phyloP scores from a whole-genome alignment of 2,888 invertebrate genomes.

The Brachypalpus laphriformis region DNA sequence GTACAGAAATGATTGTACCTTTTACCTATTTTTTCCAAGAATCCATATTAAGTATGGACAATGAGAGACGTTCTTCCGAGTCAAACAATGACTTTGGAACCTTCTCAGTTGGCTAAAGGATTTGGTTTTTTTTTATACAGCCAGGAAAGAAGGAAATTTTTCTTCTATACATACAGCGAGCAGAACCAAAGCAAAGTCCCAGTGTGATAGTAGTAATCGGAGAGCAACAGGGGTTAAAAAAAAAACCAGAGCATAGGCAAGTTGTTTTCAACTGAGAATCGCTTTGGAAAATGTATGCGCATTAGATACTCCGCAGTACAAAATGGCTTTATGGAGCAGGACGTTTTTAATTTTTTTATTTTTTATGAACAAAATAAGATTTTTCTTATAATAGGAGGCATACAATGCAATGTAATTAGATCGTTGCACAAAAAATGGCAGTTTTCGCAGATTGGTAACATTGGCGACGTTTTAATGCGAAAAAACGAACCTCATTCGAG shows the following conservation, averaged over 20 bases:
- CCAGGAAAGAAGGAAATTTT: no score
- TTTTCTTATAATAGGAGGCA: no score
- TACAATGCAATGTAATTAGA: no score
- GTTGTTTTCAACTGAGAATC: slow-evolving; percentile 45
- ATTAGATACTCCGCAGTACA: slow-evolving; percentile 36
- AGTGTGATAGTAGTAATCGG: slow-evolving; percentile 7
- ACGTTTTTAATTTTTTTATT: neutral
- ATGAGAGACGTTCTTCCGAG: neutral
- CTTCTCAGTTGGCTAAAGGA: neutral
- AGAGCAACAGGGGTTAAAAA: slow-evolving; percentile 52
- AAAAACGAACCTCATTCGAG: no score
- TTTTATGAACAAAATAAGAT: no score
- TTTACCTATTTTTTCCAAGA: slow-evolving; percentile 10
- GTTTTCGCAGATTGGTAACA: no score
- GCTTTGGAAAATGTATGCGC: slow-evolving; percentile 52
- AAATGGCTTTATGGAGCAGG: slow-evolving; percentile 28
- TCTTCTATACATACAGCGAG: neutral
- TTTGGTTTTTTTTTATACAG: neutral
- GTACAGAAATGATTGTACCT: neutral
- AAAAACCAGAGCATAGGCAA: slow-evolving; percentile 19
- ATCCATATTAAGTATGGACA: slow-evolving; percentile 11
- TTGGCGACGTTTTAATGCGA: no score
- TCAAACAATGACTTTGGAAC: neutral
- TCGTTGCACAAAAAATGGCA: no score
- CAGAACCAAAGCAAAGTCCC: neutral